These are phyloP conservation scores for Dione juno DNA, from an alignment of 2,888 invertebrate species.

Conservation along the genomic window DNA sequence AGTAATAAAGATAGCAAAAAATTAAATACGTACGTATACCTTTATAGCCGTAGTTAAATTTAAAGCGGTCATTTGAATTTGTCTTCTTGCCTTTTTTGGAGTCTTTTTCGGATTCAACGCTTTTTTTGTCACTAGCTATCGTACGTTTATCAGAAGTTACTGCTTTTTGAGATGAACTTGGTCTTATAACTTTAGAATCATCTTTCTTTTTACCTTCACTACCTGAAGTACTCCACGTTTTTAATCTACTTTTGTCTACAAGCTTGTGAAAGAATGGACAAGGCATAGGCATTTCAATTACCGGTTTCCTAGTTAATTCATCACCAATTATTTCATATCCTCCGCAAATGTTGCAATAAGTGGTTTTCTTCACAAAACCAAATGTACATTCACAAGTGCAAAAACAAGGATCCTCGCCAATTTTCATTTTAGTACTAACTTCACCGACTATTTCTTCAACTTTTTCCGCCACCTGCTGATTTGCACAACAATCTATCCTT, in stretches of 20 bases:
- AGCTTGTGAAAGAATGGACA: conserved; percentile 74
- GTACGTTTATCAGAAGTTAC: conserved; percentile 47
- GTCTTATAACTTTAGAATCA: conserved; percentile 51
- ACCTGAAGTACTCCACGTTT: conserved; percentile 60
- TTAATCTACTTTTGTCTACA: conserved; percentile 62
- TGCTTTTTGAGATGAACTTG: conserved; percentile 50
- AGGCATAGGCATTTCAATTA: conserved; percentile 59
- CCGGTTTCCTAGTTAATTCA: conserved; percentile 53
- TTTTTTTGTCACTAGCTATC: conserved; percentile 52
- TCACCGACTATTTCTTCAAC: conserved; percentile 62
- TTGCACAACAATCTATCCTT: conserved; percentile 57
- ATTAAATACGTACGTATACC: conserved; percentile 77
- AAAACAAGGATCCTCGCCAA: conserved; percentile 63
- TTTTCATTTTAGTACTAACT: conserved; percentile 59
- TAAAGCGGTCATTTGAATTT: conserved; percentile 67
- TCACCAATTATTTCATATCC: conserved; percentile 70
- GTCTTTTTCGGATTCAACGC: conserved; percentile 64
- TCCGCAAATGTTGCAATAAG: conserved; percentile 70
- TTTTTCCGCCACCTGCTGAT: conserved; percentile 52
- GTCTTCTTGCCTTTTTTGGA: conserved; percentile 62
- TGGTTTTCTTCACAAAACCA: conserved; percentile 69
- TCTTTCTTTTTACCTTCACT: conserved; percentile 61
- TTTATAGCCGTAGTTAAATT: conserved; percentile 77
- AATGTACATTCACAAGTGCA: conserved; percentile 74
- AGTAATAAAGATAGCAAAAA: conserved; percentile 10